phyloP scores from a whole-genome alignment of 2,888 invertebrate genomes.

The Hydropsyche betteni region DNA sequence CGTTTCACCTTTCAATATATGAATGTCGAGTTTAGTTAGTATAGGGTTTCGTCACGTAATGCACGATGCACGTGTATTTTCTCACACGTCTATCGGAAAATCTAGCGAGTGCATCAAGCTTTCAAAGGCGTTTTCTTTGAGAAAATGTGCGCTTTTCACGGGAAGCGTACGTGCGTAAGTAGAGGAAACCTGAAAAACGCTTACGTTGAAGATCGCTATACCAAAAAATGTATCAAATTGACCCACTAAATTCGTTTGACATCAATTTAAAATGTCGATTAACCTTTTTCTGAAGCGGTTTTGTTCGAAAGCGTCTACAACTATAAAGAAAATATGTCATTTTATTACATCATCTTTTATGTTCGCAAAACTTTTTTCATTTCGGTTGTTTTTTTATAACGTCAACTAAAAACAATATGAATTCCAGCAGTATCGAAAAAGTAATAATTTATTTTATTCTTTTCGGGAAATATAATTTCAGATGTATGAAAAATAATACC shows the following conservation, averaged over 20 bases:
- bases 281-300: no score
- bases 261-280: no score
- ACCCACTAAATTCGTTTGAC: neutral
- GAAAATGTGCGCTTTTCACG: slow-evolving; percentile 34
- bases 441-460: no score
- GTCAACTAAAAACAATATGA: no score
- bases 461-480: no score
- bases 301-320: no score
- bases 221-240: slow-evolving; percentile 1
- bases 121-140: slow-evolving; percentile 30
- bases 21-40: neutral
- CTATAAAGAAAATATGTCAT: no score
- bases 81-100: slow-evolving; percentile 35
- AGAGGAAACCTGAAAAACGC: slow-evolving; percentile 40
- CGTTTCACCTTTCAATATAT: no score
- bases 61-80: slow-evolving; percentile 23
- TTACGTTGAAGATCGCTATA: slow-evolving; percentile 19
- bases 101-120: slow-evolving; percentile 36
- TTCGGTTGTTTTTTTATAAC: no score
- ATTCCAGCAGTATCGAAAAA: no score
- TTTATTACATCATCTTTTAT: no score
- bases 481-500: slow-evolving; percentile 7
- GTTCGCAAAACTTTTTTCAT: no score
- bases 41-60: slow-evolving; percentile 19
- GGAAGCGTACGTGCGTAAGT: slow-evolving; percentile 43